phyloP scores from a whole-genome alignment of 1,140 invertebrate genomes.

The Drosophila leontia region DNA sequence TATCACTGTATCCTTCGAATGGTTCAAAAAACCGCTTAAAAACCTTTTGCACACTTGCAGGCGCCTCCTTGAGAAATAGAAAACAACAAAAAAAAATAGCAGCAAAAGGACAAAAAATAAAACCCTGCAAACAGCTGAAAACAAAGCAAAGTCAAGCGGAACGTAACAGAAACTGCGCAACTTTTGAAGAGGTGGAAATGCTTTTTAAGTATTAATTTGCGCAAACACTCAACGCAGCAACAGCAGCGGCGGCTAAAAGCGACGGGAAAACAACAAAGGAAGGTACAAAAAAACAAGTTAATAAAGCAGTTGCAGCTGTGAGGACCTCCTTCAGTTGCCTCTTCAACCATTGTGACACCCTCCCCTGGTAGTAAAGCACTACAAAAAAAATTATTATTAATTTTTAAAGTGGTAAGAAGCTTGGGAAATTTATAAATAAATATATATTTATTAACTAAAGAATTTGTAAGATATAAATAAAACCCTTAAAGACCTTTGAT shows the following conservation, averaged over 20 bases:
- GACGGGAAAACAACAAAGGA: conserved; percentile 18
- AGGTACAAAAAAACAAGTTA: conserved; percentile 60
- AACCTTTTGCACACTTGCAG: conserved; percentile 38
- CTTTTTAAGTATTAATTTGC: conserved; percentile 76
- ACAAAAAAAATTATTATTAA: background rate
- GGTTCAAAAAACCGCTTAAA: conserved; percentile 47
- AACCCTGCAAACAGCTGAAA: conserved; percentile 29
- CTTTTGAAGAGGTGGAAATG: conserved; percentile 68
- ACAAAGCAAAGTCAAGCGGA: conserved; percentile 60
- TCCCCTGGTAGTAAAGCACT: conserved; percentile 3
- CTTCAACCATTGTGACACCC: conserved; percentile 1
- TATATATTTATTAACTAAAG: background rate
- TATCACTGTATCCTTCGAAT: conserved; percentile 9
- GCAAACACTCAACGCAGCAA: conserved; percentile 62
- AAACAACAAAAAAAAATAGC: background rate
- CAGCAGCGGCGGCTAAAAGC: conserved; percentile 33
- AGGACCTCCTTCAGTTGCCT: conserved; percentile 13
- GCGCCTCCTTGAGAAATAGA: conserved; percentile 37
- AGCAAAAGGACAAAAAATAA: conserved; percentile 30
- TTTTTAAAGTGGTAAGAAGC: background rate
- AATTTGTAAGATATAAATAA: background rate
- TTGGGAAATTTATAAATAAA: no score
- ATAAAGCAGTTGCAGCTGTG: conserved; percentile 61
- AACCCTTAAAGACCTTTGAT: no score
- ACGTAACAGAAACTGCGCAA: conserved; percentile 55